These are phyloP conservation scores for Camponotus fellah DNA, from an alignment of 2,888 invertebrate genomes.

Conservation along the genomic window DNA sequence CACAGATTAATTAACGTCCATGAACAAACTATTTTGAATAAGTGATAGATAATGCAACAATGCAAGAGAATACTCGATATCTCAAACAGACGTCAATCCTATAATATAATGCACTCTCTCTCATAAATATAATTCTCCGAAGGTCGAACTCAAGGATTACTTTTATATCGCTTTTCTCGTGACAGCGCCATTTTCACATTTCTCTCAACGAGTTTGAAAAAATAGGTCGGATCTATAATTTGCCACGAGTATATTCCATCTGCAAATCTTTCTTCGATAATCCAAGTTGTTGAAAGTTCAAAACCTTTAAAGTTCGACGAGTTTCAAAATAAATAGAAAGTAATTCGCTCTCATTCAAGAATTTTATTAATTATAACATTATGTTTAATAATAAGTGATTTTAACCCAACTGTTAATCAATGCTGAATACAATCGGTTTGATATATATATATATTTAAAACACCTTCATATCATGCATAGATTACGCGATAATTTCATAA, in stretches of 20 bases:
- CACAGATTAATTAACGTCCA: background rate
- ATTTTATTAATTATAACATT: background rate
- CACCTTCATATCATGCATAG: background rate
- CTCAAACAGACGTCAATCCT: background rate
- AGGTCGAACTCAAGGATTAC: conserved; percentile 9
- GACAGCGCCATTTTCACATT: conserved; percentile 13
- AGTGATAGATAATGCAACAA: background rate
- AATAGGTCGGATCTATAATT: background rate
- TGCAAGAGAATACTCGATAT: conserved; percentile 1
- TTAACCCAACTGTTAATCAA: background rate
- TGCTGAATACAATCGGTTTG: background rate
- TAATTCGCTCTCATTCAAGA: background rate
- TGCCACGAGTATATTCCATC: background rate
- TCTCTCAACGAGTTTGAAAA: background rate
- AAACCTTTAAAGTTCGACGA: background rate
- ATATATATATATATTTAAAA: background rate
- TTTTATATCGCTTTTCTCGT: conserved; percentile 2
- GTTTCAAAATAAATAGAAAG: background rate
- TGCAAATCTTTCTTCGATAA: background rate
- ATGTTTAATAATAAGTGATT: background rate
- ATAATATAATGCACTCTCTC: background rate
- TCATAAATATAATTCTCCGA: conserved; percentile 28
- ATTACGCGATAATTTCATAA: background rate
- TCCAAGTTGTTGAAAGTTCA: background rate
- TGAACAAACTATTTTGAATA: conserved; percentile 8